A percentile compares a stretch with the other conserved stretches of the same genome.
Evolutionary conservation across 64 coral and sea anemone species (phyloP).

Genomic region (Dendrophyllia cribrosa): DNA sequence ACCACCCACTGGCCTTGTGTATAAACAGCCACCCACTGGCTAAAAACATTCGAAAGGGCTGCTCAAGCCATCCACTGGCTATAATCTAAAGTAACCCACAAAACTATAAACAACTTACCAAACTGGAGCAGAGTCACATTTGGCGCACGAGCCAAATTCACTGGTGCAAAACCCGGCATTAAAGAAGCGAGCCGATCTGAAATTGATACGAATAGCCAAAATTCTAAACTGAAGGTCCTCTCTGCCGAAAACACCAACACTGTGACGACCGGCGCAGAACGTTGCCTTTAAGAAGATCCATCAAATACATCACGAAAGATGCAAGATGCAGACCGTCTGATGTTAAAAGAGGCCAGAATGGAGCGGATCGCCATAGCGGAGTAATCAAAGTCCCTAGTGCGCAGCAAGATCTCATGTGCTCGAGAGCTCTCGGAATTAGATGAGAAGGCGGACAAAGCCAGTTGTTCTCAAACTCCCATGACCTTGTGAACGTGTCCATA

Average conservation of each 20-base stretch:
- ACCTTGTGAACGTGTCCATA: constrained; percentile 18
- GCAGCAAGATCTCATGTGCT: constrained; percentile 30
- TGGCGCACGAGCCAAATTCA: neutral
- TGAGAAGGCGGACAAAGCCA: constrained; percentile 41
- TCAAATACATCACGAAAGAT: neutral
- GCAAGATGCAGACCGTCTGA: constrained; percentile 1
- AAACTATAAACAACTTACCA: neutral
- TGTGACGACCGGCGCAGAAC: constrained; percentile 54
- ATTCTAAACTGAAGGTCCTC: constrained; percentile 52
- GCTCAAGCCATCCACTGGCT: neutral
- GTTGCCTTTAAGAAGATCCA: constrained; percentile 31
- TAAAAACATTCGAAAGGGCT: neutral
- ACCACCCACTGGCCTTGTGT: neutral
- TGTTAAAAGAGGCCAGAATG: constrained; percentile 6
- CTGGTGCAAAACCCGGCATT: constrained; percentile 52
- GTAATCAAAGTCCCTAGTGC: neutral
- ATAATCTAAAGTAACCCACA: neutral
- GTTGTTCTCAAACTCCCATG: constrained; percentile 7
- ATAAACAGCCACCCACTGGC: neutral
- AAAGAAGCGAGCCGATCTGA: constrained; percentile 39
- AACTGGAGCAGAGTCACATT: neutral
- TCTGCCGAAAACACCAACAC: no score
- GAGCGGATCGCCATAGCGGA: constrained; percentile 7
- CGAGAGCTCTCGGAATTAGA: neutral
- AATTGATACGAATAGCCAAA: constrained; percentile 55